These are phyloP conservation scores for Eciton burchellii DNA, from an alignment of 1,140 invertebrate species.

Conservation along the genomic window DNA sequence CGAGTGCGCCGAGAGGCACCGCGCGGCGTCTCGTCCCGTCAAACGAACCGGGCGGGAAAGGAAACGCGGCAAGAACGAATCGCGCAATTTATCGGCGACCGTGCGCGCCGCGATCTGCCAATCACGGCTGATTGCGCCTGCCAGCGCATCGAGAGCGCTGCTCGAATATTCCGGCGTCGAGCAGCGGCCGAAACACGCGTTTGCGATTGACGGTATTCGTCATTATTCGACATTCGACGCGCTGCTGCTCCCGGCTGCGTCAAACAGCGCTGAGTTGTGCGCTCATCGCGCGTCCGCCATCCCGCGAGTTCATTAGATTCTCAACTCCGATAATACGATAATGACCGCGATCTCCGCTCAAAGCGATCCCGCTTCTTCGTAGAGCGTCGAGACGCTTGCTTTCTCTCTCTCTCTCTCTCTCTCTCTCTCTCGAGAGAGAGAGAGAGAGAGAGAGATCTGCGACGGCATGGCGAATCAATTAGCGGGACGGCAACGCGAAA, in stretches of 20 bases:
- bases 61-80: background rate
- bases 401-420: no score
- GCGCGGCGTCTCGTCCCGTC: no score
- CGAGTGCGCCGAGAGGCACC: no score
- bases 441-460: no score
- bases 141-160: slow-evolving; percentile 40
- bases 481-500: background rate
- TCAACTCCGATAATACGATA: no score
- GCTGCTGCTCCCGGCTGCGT: background rate
- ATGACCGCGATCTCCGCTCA: no score
- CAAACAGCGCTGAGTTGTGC: slow-evolving; percentile 11
- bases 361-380: no score
- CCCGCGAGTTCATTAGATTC: no score
- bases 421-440: no score
- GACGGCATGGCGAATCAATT: no score
- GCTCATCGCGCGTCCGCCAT: background rate
- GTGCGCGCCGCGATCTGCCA: slow-evolving; percentile 55
- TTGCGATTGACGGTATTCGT: background rate
- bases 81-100: slow-evolving; percentile 42
- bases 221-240: slow-evolving; percentile 38
- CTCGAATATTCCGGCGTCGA: background rate
- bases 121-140: slow-evolving; percentile 65
- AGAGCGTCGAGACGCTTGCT: no score
- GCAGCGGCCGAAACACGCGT: slow-evolving; percentile 24
- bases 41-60: no score